These are phyloP conservation scores for Todiramphus chloris DNA, from an alignment of 2,113 vertebrate genomes.

Conservation along the genomic window DNA sequence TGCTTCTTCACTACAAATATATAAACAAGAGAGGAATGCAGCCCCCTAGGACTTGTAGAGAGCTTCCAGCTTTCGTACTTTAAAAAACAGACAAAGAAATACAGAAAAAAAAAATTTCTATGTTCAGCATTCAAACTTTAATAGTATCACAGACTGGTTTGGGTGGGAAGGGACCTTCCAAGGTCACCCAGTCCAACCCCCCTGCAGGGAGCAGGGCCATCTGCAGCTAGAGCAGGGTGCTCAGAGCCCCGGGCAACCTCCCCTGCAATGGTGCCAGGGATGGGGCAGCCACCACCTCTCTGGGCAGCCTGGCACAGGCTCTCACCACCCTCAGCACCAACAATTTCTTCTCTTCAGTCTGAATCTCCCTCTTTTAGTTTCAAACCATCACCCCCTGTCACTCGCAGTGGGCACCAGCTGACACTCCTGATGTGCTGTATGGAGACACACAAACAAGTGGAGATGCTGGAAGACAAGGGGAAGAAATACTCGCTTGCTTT, in stretches of 20 bases:
- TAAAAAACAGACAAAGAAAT: neutral
- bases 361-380: neutral
- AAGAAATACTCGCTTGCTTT: constrained; percentile 9
- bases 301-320: too few relatives aligned
- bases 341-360: neutral
- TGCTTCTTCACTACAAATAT: neutral
- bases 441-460: neutral
- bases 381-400: neutral
- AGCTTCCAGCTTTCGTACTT: neutral
- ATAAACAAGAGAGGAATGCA: neutral
- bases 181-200: neutral
- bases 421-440: rapidly evolving
- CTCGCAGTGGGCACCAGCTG: rapidly evolving
- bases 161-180: neutral
- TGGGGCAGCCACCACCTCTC: neutral
- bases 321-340: too few relatives aligned
- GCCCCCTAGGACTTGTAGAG: neutral
- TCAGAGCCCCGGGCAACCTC: neutral
- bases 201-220: neutral
- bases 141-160: neutral
- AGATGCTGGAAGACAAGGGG: neutral
- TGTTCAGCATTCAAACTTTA: neutral
- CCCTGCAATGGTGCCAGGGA: neutral
- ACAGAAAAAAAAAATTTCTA: rapidly evolving
- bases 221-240: neutral